Evolutionary conservation across 2,797 vertebrate genomes (phyloP).

Genomic region (Peromyscus eremicus): DNA sequence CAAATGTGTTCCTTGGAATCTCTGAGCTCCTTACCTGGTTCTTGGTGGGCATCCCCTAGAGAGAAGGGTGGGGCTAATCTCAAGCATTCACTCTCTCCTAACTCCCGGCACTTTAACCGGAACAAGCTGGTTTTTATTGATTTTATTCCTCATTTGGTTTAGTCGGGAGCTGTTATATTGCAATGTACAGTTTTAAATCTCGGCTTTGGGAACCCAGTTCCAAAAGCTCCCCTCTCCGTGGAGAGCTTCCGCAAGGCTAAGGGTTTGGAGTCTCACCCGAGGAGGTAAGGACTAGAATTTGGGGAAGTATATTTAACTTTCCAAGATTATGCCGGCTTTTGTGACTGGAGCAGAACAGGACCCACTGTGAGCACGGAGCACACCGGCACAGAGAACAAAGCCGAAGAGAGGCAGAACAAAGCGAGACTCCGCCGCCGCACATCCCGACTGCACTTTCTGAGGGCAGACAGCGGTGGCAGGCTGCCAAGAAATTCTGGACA

Average conservation of each 20-base stretch:
- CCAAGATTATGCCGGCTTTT: slow-evolving; percentile 55
- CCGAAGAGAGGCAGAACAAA: slow-evolving; percentile 56
- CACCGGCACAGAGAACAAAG: slow-evolving; percentile 70
- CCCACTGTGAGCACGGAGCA: slow-evolving; percentile 8
- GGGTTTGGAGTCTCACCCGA: slow-evolving; percentile 50
- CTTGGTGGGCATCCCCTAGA: background rate
- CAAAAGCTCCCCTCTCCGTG: slow-evolving; percentile 20
- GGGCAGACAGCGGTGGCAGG: slow-evolving; percentile 72
- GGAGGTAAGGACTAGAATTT: background rate
- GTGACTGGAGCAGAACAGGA: slow-evolving; percentile 1
- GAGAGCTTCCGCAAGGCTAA: slow-evolving; percentile 40
- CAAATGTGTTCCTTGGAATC: background rate
- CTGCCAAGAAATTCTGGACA: slow-evolving; percentile 81
- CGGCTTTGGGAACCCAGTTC: slow-evolving; percentile 9
- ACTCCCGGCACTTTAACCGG: background rate
- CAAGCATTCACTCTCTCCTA: background rate
- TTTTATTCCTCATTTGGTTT: slow-evolving; percentile 33
- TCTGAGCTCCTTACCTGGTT: background rate
- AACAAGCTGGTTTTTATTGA: background rate
- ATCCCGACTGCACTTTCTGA: slow-evolving; percentile 80
- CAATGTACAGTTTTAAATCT: slow-evolving; percentile 14
- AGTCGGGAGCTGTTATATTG: background rate
- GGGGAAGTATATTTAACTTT: background rate
- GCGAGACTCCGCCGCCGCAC: slow-evolving; percentile 70
- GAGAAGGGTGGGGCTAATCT: background rate